Evolutionary conservation across 1,140 invertebrate genomes (phyloP).

Genomic region (Amyelois transitella): DNA sequence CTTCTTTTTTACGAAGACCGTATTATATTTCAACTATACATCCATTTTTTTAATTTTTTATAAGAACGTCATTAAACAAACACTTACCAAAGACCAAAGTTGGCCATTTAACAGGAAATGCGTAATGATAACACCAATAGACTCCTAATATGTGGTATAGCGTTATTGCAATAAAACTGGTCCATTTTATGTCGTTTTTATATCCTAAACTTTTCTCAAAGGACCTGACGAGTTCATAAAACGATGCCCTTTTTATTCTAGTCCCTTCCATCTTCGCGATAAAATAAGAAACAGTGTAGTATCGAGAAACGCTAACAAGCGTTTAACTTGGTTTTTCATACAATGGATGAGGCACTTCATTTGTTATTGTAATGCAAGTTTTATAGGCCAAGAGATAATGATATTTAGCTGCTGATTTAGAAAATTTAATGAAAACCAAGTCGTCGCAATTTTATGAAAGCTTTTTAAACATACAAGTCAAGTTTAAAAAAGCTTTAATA

Average conservation of each 20-base stretch:
- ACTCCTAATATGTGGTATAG: conserved; percentile 48
- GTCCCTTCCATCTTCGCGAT: neutral
- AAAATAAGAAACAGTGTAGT: neutral
- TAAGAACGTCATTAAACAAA: too few relatives aligned
- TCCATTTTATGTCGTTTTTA: conserved; percentile 63
- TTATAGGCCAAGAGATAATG: neutral
- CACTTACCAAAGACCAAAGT: conserved; percentile 55
- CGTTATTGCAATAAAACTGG: conserved; percentile 37
- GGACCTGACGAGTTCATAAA: conserved; percentile 39
- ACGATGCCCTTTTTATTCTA: conserved; percentile 19
- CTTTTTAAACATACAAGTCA: too few relatives aligned
- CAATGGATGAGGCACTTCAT: neutral
- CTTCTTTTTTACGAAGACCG: too few relatives aligned
- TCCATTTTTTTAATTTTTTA: too few relatives aligned
- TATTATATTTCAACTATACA: too few relatives aligned
- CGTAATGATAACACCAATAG: conserved; percentile 56
- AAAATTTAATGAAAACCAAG: too few relatives aligned
- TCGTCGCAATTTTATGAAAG: too few relatives aligned
- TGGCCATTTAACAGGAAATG: conserved; percentile 60
- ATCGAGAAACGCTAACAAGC: neutral
- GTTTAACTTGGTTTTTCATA: neutral
- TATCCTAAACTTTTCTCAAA: conserved; percentile 55
- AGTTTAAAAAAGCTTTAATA: too few relatives aligned
- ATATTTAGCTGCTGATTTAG: too few relatives aligned
- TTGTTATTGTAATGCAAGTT: neutral